These are phyloP conservation scores for Agapornis canus DNA, from an alignment of 2,797 vertebrate genomes.

Conservation along the genomic window DNA sequence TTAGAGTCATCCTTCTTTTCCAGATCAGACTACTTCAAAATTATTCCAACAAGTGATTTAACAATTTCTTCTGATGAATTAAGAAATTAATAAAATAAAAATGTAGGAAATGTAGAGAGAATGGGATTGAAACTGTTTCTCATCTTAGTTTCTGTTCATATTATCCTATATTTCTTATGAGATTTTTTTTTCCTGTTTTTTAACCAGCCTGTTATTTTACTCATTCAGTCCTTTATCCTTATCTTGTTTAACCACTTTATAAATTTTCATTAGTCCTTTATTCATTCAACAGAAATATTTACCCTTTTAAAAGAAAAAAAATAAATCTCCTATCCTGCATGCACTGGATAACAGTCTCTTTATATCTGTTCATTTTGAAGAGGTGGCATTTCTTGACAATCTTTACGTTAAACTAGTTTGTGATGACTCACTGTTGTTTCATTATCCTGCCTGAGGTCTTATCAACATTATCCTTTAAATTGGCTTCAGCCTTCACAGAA, in stretches of 20 bases:
- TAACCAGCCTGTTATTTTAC: background rate
- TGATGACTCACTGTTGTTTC: background rate
- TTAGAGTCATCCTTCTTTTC: background rate
- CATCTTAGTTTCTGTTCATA: background rate
- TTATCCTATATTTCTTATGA: background rate
- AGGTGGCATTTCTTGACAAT: background rate
- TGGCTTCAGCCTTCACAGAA: background rate
- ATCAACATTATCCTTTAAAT: background rate
- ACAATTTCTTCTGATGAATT: accelerated
- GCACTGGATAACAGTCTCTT: background rate
- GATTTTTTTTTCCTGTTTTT: background rate
- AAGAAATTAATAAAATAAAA: no score
- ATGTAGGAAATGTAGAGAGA: accelerated
- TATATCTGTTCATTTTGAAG: background rate
- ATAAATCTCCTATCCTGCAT: background rate
- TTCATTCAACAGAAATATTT: background rate
- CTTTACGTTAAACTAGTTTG: background rate
- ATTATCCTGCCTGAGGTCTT: background rate
- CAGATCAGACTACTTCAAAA: background rate
- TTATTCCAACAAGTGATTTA: background rate
- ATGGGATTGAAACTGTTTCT: background rate
- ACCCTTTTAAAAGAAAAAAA: background rate
- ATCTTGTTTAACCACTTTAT: background rate
- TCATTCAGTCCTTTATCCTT: background rate
- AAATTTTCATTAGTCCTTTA: background rate